These are phyloP conservation scores for Alaudala cheleensis DNA, from an alignment of 2,113 vertebrate species.

Conservation along the genomic window DNA sequence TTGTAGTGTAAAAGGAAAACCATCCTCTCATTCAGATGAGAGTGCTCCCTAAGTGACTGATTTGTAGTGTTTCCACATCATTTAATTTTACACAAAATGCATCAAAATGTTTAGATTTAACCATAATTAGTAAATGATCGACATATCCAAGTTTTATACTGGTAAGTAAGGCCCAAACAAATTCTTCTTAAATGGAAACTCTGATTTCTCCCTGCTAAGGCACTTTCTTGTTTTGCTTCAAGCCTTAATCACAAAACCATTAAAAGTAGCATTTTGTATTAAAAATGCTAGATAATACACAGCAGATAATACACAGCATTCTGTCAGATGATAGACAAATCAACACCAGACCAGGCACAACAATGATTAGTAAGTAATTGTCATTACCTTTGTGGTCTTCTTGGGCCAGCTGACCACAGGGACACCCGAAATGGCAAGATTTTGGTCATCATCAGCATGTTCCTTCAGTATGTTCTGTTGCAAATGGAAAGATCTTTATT, in stretches of 20 bases:
- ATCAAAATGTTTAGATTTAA: neutral
- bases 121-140: neutral
- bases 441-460: conserved; percentile 90
- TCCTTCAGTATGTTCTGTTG: conserved; percentile 90
- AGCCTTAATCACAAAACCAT: neutral
- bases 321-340: neutral
- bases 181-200: neutral
- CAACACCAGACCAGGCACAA: neutral
- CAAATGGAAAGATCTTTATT: conserved; percentile 60
- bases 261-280: neutral
- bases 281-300: neutral
- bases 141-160: neutral
- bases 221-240: neutral
- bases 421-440: conserved; percentile 88
- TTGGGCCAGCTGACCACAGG: conserved; percentile 93
- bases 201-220: neutral
- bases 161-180: neutral
- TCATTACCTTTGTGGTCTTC: conserved; percentile 87
- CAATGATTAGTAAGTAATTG: neutral
- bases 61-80: neutral
- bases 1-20: neutral
- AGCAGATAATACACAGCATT: neutral
- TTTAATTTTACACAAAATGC: neutral
- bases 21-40: neutral
- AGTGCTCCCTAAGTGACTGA: neutral